Evolutionary conservation across 2,797 vertebrate species (phyloP), one percentile per base, ranked within the genome.

Genomic region (Lateolabrax maculatus): DNA sequence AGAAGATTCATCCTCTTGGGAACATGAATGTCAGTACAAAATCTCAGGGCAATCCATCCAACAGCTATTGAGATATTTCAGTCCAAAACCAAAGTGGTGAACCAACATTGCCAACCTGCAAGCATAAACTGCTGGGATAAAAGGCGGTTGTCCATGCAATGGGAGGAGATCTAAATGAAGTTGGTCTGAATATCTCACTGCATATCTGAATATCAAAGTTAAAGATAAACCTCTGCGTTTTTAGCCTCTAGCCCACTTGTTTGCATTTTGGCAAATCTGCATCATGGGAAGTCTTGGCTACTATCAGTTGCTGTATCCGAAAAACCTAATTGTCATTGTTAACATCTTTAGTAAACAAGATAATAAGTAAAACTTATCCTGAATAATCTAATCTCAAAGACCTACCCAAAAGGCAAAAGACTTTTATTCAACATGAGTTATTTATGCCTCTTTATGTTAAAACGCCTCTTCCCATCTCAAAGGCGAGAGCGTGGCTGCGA

Each of bases 391-490:
- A 52, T 11, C 8, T 36, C 3, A 48, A 46, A 66, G n/a, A 43
- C n/a, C n/a, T 10, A 12, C 8, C 11, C 12, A 12, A 9, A 49
- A 56, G 27, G 16, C 27, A 49, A 56, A 34, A 21, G 0, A 60
- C 37, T 23, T 71, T 43, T 49, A 29, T 25, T 43, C 34, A 44
- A 21, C 48, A 21, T 21, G 21, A 60, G 9, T 36, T n/a, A n/a
- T n/a, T 53, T 49, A 44, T 34, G n/a, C n/a, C 51, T 71, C 62
- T 74, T 64, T 48, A 70, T 46, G 13, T 41, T n/a, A 67, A 44
- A 66, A 79, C 1, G 5, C 60, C 7, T 63, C 58, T 9, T 51
- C 60, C 34, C 31, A 34, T 72, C 31, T 11, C 15, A 79, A 39
- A 66, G 55, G 53, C 63, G 43, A 63, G 31, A 55, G 53, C 5